A percentile compares a stretch with the other conserved stretches of the same genome.
phyloP scores from a whole-genome alignment of 35 echinoderm and acorn worm genomes.

The Apostichopus japonicus region DNA sequence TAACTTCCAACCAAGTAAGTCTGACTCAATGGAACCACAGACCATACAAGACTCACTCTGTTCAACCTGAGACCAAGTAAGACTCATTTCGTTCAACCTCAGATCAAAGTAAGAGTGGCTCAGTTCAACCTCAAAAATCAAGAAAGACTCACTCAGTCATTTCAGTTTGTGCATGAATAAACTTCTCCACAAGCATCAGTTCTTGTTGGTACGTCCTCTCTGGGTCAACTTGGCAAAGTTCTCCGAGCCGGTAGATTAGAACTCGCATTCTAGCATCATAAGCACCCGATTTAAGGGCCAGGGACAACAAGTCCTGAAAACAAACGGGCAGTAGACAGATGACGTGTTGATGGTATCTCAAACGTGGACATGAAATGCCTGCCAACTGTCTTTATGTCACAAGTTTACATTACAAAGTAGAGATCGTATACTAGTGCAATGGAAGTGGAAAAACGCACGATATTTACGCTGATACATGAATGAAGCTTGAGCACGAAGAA shows the following conservation, averaged over 20 bases:
- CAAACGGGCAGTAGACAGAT: neutral
- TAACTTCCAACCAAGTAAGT: no score
- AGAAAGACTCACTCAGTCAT: slow-evolving; percentile 53
- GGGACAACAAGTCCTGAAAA: slow-evolving; percentile 45
- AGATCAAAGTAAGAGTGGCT: no score
- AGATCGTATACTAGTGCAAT: neutral
- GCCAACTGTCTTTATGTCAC: no score
- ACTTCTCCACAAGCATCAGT: slow-evolving; percentile 42
- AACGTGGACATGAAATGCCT: no score
- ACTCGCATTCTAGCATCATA: slow-evolving; percentile 67
- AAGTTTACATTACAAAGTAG: neutral
- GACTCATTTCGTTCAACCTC: no score
- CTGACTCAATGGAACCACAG: no score
- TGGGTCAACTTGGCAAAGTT: neutral
- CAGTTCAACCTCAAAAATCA: no score
- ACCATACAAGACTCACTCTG: no score
- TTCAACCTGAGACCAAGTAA: no score
- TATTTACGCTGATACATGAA: no score
- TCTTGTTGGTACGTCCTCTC: slow-evolving; percentile 40
- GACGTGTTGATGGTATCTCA: no score
- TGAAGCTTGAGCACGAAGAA: no score
- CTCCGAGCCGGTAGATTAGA: slow-evolving; percentile 35
- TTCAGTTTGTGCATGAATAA: slow-evolving; percentile 27
- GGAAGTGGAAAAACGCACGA: neutral
- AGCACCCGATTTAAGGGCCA: slow-evolving; percentile 49